A percentile compares a stretch with the other conserved stretches of the same genome.
These are phyloP conservation scores for Drosophila rubida DNA, from an alignment of 2,888 invertebrate species.

Conservation along the genomic window DNA sequence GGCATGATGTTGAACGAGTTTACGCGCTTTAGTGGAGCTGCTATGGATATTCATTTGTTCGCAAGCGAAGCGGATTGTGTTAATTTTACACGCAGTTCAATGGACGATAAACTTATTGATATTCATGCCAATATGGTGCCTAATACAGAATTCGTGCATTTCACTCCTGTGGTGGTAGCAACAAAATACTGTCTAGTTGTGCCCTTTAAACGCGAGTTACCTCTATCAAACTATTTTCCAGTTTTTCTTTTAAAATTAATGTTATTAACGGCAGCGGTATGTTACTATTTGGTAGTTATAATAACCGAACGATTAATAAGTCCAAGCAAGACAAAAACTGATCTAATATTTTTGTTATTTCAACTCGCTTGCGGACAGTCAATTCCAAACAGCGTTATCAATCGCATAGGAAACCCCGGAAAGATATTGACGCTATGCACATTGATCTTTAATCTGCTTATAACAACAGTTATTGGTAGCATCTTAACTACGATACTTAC, in stretches of 20 bases:
- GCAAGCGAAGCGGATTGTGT: neutral
- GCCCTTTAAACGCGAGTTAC: constrained; percentile 7
- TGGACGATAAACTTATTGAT: neutral
- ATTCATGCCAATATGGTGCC: constrained; percentile 11
- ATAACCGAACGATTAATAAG: neutral
- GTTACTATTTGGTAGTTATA: neutral
- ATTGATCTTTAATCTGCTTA: neutral
- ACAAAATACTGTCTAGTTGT: constrained; percentile 13
- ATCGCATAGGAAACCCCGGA: too few relatives aligned
- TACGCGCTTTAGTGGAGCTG: neutral
- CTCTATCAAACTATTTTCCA: neutral
- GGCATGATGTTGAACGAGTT: constrained; percentile 18
- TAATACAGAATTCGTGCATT: neutral
- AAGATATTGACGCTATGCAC: neutral
- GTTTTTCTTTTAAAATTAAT: too few relatives aligned
- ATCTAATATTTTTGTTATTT: neutral
- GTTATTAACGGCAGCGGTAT: neutral
- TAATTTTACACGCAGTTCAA: neutral
- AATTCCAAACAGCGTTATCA: neutral
- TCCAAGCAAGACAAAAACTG: neutral
- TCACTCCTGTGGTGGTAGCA: neutral
- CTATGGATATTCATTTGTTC: neutral
- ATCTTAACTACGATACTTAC: neutral
- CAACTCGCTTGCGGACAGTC: neutral
- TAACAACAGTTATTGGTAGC: neutral